These are phyloP conservation scores for Rhagologus leucostigma DNA, from an alignment of 2,113 vertebrate genomes.

Conservation along the genomic window DNA sequence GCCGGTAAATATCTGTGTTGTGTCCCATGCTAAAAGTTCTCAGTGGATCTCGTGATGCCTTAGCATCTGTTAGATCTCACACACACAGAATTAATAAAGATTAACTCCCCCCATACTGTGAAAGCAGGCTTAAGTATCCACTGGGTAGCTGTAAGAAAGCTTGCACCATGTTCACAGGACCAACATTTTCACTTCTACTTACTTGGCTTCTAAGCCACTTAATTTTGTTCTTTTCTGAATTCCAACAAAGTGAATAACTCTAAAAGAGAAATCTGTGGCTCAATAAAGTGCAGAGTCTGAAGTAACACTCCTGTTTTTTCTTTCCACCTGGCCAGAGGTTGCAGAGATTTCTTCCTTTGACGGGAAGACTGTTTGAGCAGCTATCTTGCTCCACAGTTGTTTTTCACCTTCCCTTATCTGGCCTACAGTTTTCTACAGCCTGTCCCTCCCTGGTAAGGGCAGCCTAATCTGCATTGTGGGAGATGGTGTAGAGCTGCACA, in stretches of 20 bases:
- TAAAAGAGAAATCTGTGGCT: background rate
- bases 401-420: background rate
- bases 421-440: background rate
- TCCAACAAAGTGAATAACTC: background rate
- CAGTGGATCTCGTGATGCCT: background rate
- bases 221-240: background rate
- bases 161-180: background rate
- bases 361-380: background rate
- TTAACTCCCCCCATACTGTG: background rate
- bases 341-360: background rate
- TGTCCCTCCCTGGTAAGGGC: background rate
- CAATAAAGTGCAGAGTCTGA: background rate
- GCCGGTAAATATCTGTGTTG: background rate
- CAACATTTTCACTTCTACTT: background rate
- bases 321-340: background rate
- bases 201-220: background rate
- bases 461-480: background rate
- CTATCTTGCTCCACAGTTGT: background rate
- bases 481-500: background rate
- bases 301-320: background rate
- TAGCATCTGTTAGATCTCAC: background rate
- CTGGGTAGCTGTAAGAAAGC: background rate
- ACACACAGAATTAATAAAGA: background rate
- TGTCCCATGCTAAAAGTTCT: background rate
- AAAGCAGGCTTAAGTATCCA: background rate